phyloP scores from a whole-genome alignment of 2,888 invertebrate genomes.

The Microplitis deprimator region DNA sequence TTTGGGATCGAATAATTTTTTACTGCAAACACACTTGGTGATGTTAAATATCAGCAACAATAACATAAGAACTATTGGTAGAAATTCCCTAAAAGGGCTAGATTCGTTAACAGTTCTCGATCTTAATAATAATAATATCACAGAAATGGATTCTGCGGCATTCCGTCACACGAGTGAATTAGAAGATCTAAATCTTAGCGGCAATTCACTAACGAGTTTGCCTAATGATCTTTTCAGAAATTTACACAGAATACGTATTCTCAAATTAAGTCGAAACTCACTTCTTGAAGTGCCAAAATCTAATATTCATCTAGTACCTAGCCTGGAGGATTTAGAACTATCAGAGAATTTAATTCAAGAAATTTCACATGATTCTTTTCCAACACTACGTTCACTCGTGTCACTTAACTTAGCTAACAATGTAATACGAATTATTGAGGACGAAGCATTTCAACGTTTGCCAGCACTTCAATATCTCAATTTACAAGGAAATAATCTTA shows the following conservation, averaged over 20 bases:
- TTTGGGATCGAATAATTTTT: constrained; percentile 87
- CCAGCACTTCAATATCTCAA: constrained; percentile 82
- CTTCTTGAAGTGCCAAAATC: constrained; percentile 82
- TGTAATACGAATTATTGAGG: constrained; percentile 81
- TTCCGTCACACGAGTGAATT: constrained; percentile 84
- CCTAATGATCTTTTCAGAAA: constrained; percentile 81
- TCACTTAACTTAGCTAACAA: constrained; percentile 83
- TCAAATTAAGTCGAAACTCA: constrained; percentile 85
- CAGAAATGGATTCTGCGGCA: constrained; percentile 81
- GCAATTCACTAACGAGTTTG: constrained; percentile 83
- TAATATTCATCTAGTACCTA: constrained; percentile 78
- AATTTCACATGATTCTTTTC: constrained; percentile 81
- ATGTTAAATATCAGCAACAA: constrained; percentile 86
- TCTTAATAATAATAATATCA: constrained; percentile 84
- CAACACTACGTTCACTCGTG: constrained; percentile 80
- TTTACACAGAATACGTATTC: constrained; percentile 79
- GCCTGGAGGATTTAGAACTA: constrained; percentile 82
- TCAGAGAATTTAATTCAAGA: constrained; percentile 85
- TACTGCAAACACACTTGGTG: constrained; percentile 81
- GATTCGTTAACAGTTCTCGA: constrained; percentile 79
- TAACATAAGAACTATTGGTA: constrained; percentile 79
- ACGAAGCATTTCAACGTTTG: constrained; percentile 82
- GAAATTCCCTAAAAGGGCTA: constrained; percentile 84
- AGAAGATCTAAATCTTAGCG: constrained; percentile 82
- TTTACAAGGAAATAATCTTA: constrained; percentile 87